Evolutionary conservation across 2,888 invertebrate genomes (phyloP), one percentile per base, ranked within the genome.

Genomic region (Drymonia ruficornis): DNA sequence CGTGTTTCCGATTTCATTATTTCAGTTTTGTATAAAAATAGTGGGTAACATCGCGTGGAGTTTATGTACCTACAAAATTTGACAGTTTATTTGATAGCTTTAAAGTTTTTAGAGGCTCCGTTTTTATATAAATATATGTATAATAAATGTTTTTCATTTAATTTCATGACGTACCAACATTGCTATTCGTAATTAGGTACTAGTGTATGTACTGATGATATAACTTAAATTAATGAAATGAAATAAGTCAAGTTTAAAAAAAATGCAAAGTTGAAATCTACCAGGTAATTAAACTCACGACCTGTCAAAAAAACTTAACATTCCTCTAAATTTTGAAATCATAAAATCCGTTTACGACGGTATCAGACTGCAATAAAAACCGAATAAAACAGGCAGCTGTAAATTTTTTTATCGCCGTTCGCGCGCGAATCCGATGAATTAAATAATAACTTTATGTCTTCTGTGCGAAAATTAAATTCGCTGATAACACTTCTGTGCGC

Each of bases 391-490:
- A 34, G 13, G n/a, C 12, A 8, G 50, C 16, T 19, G 59, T 50
- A 47, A 69, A 72, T 69, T 59, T 53, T 64, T 70, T 72, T 72
- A 72, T 63, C 19, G 46, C 40, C 28, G 34, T 49, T 38, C 50
- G 54, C 48, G 55, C 49, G 58, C 49, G 61, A 16, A 66, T 59
- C 65, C 59, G 40, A 51, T 60, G 68, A 69, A 72, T 68, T 60
- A 63, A 65, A 71, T 65, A 63, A 68, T 65, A 72, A 60, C 40
- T 72, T 68, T 65, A 63, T 58, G 56, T 59, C 55, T 63, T 49
- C n/a, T 5, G 31, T 13, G 47, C 28, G 47, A 31, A 13, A 47
- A 34, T 47, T 34, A 34, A 47, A 47, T 34, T 47, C 45, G 45
- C 45, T 51, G 23, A 52, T 46, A 72, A 59, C 62, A 58, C 70